Percentiles rank a stretch among this genome's conserved stretches.
phyloP scores from a whole-genome alignment of 2,797 vertebrate genomes.

The Echeneis naucrates region DNA sequence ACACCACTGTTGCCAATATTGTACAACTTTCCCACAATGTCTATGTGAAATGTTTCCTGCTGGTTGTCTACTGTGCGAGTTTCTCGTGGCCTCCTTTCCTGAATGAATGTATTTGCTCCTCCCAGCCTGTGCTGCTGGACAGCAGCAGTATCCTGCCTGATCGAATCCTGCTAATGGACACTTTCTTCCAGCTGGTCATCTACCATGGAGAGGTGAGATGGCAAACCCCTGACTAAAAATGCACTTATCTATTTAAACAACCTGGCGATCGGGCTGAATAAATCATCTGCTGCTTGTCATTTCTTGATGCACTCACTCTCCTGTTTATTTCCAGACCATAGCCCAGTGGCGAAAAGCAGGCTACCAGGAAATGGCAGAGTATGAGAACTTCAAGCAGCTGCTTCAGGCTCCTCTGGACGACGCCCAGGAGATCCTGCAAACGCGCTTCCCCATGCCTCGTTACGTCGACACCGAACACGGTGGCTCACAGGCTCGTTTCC shows the following conservation, averaged over 20 bases:
- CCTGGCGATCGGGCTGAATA: not conserved
- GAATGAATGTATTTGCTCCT: constrained; percentile 9
- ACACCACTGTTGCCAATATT: not conserved
- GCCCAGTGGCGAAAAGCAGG: constrained; percentile 97
- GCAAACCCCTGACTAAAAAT: not conserved
- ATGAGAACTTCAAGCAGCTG: constrained; percentile 98
- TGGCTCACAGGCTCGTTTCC: constrained; percentile 93
- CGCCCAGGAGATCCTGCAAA: constrained; percentile 95
- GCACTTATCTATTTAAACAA: not conserved
- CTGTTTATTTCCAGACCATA: constrained; percentile 86
- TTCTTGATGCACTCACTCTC: not conserved
- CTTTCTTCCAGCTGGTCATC: constrained; percentile 98
- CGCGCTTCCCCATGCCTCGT: constrained; percentile 96
- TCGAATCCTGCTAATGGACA: constrained; percentile 97
- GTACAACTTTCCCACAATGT: not conserved
- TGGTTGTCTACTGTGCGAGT: not conserved
- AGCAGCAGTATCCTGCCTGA: constrained; percentile 98
- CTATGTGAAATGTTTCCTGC: not conserved
- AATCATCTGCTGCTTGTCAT: not conserved
- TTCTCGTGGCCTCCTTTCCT: not conserved
- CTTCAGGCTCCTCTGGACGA: constrained; percentile 96
- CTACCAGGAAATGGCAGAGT: constrained; percentile 97
- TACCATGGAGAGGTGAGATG: constrained; percentile 94
- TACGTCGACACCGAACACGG: constrained; percentile 96
- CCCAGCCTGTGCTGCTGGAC: constrained; percentile 95